phyloP scores from a whole-genome alignment of 2,113 vertebrate species.

The Chamaea fasciata region DNA sequence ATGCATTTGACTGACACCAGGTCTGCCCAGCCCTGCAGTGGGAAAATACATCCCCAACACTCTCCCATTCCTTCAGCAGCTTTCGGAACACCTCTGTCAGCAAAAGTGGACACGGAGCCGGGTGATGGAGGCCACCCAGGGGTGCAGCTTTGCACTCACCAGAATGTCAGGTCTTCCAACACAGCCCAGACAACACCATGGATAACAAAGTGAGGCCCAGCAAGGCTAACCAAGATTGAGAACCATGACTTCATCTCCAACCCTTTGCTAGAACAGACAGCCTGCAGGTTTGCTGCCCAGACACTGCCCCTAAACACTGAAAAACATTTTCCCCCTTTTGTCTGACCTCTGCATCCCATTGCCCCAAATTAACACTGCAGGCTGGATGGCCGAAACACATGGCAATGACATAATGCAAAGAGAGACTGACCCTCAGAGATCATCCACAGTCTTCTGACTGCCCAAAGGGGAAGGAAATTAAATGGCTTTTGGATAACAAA shows the following conservation, averaged over 20 bases:
- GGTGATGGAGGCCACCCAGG: background rate
- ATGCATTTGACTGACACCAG: background rate
- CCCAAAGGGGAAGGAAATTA: background rate
- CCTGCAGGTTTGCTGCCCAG: background rate
- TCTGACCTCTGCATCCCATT: background rate
- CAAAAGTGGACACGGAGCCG: accelerated
- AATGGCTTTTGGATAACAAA: background rate
- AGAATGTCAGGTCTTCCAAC: background rate
- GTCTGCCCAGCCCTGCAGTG: background rate
- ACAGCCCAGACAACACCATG: background rate
- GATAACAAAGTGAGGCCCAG: accelerated
- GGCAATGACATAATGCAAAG: background rate
- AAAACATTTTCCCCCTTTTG: accelerated
- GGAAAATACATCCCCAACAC: background rate
- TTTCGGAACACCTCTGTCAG: background rate
- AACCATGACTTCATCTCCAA: background rate
- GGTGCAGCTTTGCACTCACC: background rate
- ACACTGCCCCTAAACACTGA: background rate
- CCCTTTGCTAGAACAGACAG: background rate
- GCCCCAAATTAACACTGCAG: background rate
- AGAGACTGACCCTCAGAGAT: background rate
- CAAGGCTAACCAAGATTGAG: background rate
- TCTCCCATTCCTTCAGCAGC: background rate
- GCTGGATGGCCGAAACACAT: background rate
- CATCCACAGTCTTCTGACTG: background rate